These are phyloP conservation scores for Oncorhynchus kisutch DNA, from an alignment of 2,113 vertebrate species.

Conservation along the genomic window DNA sequence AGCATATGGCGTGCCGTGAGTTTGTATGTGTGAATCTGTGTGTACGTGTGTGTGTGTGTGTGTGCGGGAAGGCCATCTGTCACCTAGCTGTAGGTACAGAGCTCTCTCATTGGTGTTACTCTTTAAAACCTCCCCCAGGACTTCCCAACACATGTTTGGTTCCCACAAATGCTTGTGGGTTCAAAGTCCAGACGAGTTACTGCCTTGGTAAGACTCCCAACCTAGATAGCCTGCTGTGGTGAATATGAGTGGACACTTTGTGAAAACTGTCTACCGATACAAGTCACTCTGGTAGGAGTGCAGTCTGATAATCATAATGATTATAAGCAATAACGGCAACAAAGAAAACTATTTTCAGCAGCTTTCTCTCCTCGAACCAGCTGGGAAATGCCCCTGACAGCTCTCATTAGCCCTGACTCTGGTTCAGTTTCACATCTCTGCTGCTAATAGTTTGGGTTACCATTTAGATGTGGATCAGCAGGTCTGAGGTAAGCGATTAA, in stretches of 20 bases:
- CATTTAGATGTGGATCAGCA: background rate
- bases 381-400: too few species aligned
- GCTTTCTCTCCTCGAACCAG: background rate
- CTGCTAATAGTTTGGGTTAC: too few species aligned
- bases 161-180: slow-evolving; percentile 43
- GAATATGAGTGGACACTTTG: background rate
- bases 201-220: background rate
- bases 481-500: background rate
- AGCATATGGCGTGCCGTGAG: background rate
- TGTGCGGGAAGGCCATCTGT: slow-evolving; percentile 56
- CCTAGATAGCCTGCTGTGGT: background rate
- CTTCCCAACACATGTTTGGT: slow-evolving; percentile 48
- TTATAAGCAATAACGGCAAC: background rate
- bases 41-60: slow-evolving; percentile 16
- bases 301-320: slow-evolving; percentile 1
- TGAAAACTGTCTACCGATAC: background rate
- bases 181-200: slow-evolving; percentile 42
- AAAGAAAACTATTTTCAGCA: background rate
- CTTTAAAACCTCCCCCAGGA: slow-evolving; percentile 37
- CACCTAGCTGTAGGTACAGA: slow-evolving; percentile 56
- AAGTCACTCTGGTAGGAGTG: background rate
- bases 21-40: slow-evolving; percentile 17
- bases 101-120: slow-evolving; percentile 49
- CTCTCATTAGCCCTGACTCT: too few species aligned
- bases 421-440: too few species aligned